Evolutionary conservation across 2,797 vertebrate species (phyloP).

Genomic region (Lithobates pipiens): DNA sequence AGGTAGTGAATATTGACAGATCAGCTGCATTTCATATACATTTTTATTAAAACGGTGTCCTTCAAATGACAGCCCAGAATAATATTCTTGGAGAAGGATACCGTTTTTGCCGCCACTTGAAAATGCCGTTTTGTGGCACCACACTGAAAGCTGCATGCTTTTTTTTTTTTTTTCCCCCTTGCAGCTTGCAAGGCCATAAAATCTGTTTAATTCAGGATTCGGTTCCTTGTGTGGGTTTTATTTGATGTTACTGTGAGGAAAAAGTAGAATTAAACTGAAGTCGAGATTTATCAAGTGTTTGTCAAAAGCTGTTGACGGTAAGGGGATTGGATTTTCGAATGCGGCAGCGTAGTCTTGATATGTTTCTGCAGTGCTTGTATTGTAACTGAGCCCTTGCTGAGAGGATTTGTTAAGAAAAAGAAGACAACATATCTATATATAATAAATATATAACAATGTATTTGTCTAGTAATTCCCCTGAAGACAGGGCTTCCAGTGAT

Average conservation of each 20-base stretch:
- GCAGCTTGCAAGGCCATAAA: not conserved
- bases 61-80: not conserved
- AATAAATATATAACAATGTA: not conserved
- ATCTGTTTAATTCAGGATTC: conserved; percentile 6
- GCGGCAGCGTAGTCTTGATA: not conserved
- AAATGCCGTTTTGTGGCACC: not conserved
- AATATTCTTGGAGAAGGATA: not conserved
- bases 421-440: not conserved
- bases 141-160: not conserved
- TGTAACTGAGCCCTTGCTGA: not conserved
- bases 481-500: not conserved
- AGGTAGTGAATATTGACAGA: conserved; percentile 20
- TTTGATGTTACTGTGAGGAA: conserved; percentile 12
- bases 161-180: not conserved
- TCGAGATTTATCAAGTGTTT: conserved; percentile 10
- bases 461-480: not conserved
- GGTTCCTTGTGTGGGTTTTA: not conserved
- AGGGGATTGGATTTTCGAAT: conserved; percentile 7
- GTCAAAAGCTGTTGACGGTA: conserved; percentile 12
- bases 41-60: not conserved
- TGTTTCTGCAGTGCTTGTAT: not conserved
- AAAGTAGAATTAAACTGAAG: conserved; percentile 15
- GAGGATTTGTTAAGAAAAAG: conserved; percentile 6
- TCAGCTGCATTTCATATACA: not conserved
- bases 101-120: not conserved